A percentile compares a stretch with the other conserved stretches of the same genome.
Conservation (phyloP, 2,888 invertebrate species). For the Ashinkailepas kermadecensis region DNA sequence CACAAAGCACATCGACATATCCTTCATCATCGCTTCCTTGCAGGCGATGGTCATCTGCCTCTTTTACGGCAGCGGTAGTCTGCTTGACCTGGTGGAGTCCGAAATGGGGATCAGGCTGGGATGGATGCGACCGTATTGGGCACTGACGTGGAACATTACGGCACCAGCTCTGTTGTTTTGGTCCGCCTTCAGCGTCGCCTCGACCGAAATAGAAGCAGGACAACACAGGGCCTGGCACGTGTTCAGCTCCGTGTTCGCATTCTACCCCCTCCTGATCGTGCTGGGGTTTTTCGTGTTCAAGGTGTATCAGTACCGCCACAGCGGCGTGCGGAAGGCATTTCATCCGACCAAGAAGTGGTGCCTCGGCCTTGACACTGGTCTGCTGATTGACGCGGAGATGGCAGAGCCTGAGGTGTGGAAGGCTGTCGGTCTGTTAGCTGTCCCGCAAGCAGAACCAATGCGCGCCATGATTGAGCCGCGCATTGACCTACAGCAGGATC, state of each 20-base stretch:
- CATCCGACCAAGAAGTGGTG: constrained; percentile 15
- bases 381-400: not conserved
- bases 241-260: not conserved
- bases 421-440: not conserved
- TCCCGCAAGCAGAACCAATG: no score
- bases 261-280: not conserved
- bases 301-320: not conserved
- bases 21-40: not conserved
- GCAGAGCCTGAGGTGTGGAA: not conserved
- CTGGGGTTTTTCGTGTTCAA: not conserved
- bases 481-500: no score
- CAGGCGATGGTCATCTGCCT: not conserved
- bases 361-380: not conserved
- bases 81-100: not conserved
- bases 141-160: not conserved
- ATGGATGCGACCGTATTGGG: not conserved
- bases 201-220: no score
- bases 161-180: not conserved
- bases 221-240: not conserved
- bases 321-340: not conserved
- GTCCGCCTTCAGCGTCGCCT: not conserved
- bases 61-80: not conserved
- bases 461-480: no score
- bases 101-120: not conserved
- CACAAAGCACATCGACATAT: not conserved